Conservation (phyloP, 2,888 invertebrate species). For the Drosophila formosana region DNA sequence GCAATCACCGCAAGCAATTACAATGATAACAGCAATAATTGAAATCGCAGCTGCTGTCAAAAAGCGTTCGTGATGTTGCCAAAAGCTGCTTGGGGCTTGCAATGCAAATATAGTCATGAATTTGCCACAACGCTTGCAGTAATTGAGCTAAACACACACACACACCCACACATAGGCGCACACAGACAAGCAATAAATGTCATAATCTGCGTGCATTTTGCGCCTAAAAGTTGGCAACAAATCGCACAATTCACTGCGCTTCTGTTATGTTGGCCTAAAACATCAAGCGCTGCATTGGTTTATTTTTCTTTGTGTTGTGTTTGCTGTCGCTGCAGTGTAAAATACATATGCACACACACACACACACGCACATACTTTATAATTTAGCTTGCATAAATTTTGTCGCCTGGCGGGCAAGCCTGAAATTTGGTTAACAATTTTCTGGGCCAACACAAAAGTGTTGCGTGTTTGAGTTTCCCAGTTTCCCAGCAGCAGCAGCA, state of each 20-base stretch:
- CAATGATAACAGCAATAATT: slow-evolving; percentile 66
- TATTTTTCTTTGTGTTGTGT: not conserved
- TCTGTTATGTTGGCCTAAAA: slow-evolving; percentile 3
- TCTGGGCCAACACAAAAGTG: slow-evolving; percentile 65
- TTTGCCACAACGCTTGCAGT: slow-evolving; percentile 46
- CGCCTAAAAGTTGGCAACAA: slow-evolving; percentile 65
- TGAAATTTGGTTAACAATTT: slow-evolving; percentile 75
- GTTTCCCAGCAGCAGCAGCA: slow-evolving; percentile 32
- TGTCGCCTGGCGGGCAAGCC: slow-evolving; percentile 58
- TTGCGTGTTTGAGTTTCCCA: slow-evolving; percentile 73
- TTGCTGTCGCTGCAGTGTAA: slow-evolving; percentile 30
- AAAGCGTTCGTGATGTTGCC: slow-evolving; percentile 33
- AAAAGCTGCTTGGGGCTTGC: slow-evolving; percentile 32
- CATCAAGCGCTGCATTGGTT: slow-evolving; percentile 20
- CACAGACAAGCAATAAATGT: slow-evolving; percentile 18
- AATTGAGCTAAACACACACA: slow-evolving; percentile 26
- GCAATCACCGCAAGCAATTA: slow-evolving; percentile 27
- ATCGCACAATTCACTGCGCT: slow-evolving; percentile 34
- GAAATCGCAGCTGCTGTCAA: slow-evolving; percentile 52
- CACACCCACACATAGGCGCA: not conserved
- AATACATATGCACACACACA: slow-evolving; percentile 15
- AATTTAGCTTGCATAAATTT: slow-evolving; percentile 73
- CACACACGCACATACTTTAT: slow-evolving; percentile 36
- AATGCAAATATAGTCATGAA: slow-evolving; percentile 46
- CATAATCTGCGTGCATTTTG: slow-evolving; percentile 65